These are phyloP conservation scores for Rugalucina vietnamica DNA, from an alignment of 2,888 invertebrate species.

Conservation along the genomic window DNA sequence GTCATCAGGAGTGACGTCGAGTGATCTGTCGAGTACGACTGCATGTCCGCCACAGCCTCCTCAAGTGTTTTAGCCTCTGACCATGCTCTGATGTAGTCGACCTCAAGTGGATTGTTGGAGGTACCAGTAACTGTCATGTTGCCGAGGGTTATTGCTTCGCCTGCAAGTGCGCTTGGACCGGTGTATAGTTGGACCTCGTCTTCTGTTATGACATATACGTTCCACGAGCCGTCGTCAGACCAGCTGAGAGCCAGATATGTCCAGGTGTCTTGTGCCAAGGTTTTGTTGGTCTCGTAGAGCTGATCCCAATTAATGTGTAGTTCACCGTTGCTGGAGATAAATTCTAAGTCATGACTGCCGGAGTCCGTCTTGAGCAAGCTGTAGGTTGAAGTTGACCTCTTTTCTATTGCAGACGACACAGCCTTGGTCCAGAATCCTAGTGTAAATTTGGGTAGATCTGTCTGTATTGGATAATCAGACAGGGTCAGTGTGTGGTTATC, in stretches of 20 bases:
- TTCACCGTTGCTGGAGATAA: conserved; percentile 33
- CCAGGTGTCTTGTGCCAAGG: conserved; percentile 40
- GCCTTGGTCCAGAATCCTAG: conserved; percentile 50
- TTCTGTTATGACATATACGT: conserved; percentile 48
- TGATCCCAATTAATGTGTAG: conserved; percentile 47
- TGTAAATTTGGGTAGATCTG: conserved; percentile 28
- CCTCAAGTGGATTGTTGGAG: conserved; percentile 29
- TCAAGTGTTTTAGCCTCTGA: conserved; percentile 50
- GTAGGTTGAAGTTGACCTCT: conserved; percentile 18
- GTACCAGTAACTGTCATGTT: conserved; percentile 26
- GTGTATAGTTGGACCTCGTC: not conserved
- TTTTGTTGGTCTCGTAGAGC: conserved; percentile 37
- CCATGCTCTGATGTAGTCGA: conserved; percentile 69
- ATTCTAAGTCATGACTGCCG: conserved; percentile 38
- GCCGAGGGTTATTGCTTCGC: conserved; percentile 19
- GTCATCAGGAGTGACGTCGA: conserved; percentile 53
- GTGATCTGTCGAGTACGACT: conserved; percentile 43
- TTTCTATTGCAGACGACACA: conserved; percentile 15
- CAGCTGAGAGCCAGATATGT: conserved; percentile 49
- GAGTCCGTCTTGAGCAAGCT: conserved; percentile 34
- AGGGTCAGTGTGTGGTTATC: conserved; percentile 18
- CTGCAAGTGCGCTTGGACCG: not conserved
- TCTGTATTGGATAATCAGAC: conserved; percentile 23
- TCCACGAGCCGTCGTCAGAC: conserved; percentile 31
- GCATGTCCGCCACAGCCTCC: conserved; percentile 50